These are phyloP conservation scores for Ennomos fuscantarius DNA, from an alignment of 2,888 invertebrate species.

Conservation along the genomic window DNA sequence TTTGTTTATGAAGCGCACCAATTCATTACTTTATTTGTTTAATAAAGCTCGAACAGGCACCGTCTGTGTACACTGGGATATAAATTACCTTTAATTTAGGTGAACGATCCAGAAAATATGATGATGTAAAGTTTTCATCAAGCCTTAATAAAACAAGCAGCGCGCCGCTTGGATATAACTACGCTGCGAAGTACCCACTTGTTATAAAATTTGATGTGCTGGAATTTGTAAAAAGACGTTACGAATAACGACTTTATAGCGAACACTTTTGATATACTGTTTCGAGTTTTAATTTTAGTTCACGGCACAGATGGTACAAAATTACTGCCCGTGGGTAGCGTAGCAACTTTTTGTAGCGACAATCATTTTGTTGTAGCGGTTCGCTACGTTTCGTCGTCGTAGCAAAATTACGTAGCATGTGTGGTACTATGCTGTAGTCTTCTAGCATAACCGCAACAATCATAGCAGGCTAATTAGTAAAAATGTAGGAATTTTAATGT, in stretches of 20 bases:
- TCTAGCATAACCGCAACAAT: no score
- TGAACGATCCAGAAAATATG: slow-evolving; percentile 80
- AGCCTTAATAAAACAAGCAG: slow-evolving; percentile 65
- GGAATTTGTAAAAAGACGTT: slow-evolving; percentile 16
- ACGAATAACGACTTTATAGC: slow-evolving; percentile 7
- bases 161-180: slow-evolving; percentile 41
- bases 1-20: slow-evolving; percentile 73
- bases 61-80: slow-evolving; percentile 74
- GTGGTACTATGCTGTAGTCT: no score
- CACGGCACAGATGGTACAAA: not conserved
- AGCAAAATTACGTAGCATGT: no score
- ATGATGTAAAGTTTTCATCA: slow-evolving; percentile 80
- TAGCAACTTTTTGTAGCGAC: not conserved
- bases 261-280: slow-evolving; percentile 8
- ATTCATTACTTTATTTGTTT: slow-evolving; percentile 82
- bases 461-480: no score
- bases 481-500: no score
- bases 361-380: slow-evolving; percentile 1
- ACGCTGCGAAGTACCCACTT: slow-evolving; percentile 52
- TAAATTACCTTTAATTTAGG: slow-evolving; percentile 83
- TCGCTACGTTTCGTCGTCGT: not conserved
- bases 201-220: slow-evolving; percentile 43
- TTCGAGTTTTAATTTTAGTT: slow-evolving; percentile 7
- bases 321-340: not conserved
- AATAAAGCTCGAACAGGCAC: slow-evolving; percentile 75